These are phyloP conservation scores for Drosophila bifasciata DNA, from an alignment of 1,140 invertebrate species.

Conservation along the genomic window DNA sequence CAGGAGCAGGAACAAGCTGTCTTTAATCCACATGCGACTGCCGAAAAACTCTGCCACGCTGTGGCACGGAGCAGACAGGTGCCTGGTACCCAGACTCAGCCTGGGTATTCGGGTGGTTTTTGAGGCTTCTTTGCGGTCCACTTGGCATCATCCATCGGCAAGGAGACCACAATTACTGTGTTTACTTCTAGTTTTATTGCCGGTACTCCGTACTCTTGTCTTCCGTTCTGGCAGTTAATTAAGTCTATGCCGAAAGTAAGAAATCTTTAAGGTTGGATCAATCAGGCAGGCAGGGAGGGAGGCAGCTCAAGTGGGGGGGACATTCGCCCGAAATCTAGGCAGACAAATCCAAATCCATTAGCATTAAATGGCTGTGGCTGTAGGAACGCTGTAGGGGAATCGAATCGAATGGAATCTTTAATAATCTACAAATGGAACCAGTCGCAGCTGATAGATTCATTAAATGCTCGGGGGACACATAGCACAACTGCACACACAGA, in stretches of 20 bases:
- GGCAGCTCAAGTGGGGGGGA: not conserved
- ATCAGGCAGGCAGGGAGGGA: not conserved
- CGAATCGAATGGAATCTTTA: not conserved
- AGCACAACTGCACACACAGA: slow-evolving; percentile 9
- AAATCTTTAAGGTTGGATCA: not conserved
- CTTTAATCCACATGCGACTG: slow-evolving; percentile 44
- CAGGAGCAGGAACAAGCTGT: too few relatives aligned
- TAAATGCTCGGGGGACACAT: slow-evolving; percentile 52
- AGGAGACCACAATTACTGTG: slow-evolving; percentile 44
- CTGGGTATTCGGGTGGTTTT: not conserved
- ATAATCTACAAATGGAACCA: slow-evolving; percentile 42
- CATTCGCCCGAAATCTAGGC: not conserved
- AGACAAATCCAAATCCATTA: slow-evolving; percentile 66
- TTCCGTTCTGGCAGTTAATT: slow-evolving; percentile 5
- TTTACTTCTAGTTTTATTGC: slow-evolving; percentile 51
- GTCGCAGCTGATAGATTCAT: slow-evolving; percentile 72
- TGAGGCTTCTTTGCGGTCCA: slow-evolving; percentile 33
- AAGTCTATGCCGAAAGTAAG: not conserved
- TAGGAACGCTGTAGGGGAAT: slow-evolving; percentile 14
- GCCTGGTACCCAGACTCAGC: slow-evolving; percentile 1
- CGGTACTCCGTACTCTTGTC: not conserved
- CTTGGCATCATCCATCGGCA: slow-evolving; percentile 33
- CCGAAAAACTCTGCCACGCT: slow-evolving; percentile 1
- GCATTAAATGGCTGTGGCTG: slow-evolving; percentile 65
- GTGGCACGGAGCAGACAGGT: slow-evolving; percentile 13